phyloP scores from a whole-genome alignment of 2,888 invertebrate genomes.

The Heteropelma amictum region DNA sequence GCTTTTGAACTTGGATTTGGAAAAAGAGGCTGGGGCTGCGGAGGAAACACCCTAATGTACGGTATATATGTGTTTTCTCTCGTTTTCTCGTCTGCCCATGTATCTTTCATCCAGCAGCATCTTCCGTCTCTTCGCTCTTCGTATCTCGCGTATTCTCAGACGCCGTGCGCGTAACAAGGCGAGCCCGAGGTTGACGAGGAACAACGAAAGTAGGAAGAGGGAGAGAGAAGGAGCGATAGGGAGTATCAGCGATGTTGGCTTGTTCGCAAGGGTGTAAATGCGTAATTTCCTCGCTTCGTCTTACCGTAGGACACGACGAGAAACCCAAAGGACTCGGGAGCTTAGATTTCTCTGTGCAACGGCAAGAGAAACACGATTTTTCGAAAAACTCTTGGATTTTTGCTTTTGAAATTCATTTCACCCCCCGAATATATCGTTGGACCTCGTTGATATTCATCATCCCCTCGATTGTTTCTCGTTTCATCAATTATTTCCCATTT shows the following conservation, averaged over 20 bases:
- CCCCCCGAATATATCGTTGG: too few relatives aligned
- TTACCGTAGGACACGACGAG: conserved; percentile 8
- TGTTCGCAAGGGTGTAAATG: conserved; percentile 57
- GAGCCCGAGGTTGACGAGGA: conserved; percentile 39
- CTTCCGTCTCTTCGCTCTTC: conserved; percentile 45
- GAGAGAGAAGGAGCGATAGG: conserved; percentile 6
- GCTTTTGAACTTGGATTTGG: too few relatives aligned
- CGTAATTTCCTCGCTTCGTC: conserved; percentile 54
- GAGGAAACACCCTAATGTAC: not conserved
- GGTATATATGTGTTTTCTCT: conserved; percentile 8
- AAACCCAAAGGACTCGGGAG: conserved; percentile 30
- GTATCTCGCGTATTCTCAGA: conserved; percentile 55
- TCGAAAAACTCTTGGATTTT: too few relatives aligned
- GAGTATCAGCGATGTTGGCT: conserved; percentile 36
- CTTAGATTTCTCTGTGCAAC: conserved; percentile 46
- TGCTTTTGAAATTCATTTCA: too few relatives aligned
- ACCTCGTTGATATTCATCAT: too few relatives aligned
- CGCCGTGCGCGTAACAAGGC: conserved; percentile 36
- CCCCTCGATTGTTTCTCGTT: too few relatives aligned
- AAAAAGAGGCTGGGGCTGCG: too few relatives aligned
- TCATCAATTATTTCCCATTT: too few relatives aligned
- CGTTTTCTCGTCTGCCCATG: conserved; percentile 13
- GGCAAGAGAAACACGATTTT: too few relatives aligned
- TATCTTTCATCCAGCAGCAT: conserved; percentile 12
- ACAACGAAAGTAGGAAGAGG: conserved; percentile 19